phyloP scores from a whole-genome alignment of 2,113 vertebrate species.

The Pteropus alecto region DNA sequence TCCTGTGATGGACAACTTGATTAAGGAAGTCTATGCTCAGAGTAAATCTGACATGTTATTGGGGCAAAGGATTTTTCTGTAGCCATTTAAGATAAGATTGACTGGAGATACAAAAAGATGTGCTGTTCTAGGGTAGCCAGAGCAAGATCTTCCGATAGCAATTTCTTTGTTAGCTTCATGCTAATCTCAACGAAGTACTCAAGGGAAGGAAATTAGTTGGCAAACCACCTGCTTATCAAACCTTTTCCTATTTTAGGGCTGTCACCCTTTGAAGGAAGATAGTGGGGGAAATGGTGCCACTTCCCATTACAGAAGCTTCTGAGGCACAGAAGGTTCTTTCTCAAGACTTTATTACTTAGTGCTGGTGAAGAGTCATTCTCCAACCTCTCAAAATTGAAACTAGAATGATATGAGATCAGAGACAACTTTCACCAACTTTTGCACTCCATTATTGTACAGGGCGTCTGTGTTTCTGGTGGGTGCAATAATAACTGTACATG shows the following conservation, averaged over 20 bases:
- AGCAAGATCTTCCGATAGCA: slow-evolving; percentile 46
- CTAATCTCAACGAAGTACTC: slow-evolving; percentile 31
- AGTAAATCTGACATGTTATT: slow-evolving; percentile 27
- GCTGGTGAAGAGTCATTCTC: not conserved
- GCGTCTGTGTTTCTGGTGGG: not conserved
- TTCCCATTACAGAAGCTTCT: not conserved
- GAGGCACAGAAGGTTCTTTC: not conserved
- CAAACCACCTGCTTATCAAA: slow-evolving; percentile 60
- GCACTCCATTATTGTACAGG: not conserved
- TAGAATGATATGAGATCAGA: not conserved
- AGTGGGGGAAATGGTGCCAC: not conserved
- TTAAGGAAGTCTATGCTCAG: slow-evolving; percentile 40
- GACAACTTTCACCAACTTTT: not conserved
- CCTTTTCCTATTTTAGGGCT: slow-evolving; percentile 47
- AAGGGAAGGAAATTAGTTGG: slow-evolving; percentile 55
- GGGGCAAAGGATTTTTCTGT: slow-evolving; percentile 46
- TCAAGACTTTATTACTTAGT: not conserved
- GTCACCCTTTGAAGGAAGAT: slow-evolving; percentile 30
- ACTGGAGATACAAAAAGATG: not conserved
- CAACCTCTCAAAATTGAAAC: not conserved
- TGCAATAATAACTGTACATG: rapidly evolving
- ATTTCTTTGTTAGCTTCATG: slow-evolving; percentile 33
- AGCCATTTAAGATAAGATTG: slow-evolving; percentile 49
- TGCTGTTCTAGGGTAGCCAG: not conserved
- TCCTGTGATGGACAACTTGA: slow-evolving; percentile 63